A percentile compares a stretch with the other conserved stretches of the same genome.
phyloP scores from a whole-genome alignment of 1,140 invertebrate species.

The Cydia amplana region DNA sequence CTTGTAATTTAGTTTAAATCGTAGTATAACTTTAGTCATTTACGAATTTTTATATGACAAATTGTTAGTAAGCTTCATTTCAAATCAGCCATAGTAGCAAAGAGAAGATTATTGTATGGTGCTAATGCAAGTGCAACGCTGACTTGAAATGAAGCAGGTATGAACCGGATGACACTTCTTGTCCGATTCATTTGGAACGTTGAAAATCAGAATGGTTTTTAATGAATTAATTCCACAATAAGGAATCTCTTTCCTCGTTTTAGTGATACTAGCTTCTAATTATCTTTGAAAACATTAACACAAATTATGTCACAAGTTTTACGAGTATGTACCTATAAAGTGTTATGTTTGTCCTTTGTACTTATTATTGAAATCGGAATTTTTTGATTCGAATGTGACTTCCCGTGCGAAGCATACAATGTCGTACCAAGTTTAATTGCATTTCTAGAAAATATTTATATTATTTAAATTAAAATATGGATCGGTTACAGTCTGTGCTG shows the following conservation, averaged over 20 bases:
- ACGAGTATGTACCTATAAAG: constrained; percentile 63
- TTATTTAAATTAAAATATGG: constrained; percentile 74
- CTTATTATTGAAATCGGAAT: constrained; percentile 63
- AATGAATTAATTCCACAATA: constrained; percentile 59
- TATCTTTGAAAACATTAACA: constrained; percentile 69
- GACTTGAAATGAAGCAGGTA: constrained; percentile 71
- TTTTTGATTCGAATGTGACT: constrained; percentile 52
- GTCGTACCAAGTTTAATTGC: constrained; percentile 77
- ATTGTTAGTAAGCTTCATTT: constrained; percentile 68
- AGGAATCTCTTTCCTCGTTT: constrained; percentile 74
- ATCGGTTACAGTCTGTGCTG: constrained; percentile 69
- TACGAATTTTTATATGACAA: constrained; percentile 48
- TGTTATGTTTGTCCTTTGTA: constrained; percentile 77
- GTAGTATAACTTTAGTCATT: constrained; percentile 48
- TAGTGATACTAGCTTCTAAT: constrained; percentile 79
- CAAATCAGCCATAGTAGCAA: constrained; percentile 56
- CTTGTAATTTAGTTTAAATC: constrained; percentile 56
- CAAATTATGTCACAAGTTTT: constrained; percentile 75
- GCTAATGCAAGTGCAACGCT: constrained; percentile 58
- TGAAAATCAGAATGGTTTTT: constrained; percentile 46
- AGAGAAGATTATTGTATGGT: constrained; percentile 51
- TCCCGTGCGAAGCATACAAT: constrained; percentile 49
- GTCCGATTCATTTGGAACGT: constrained; percentile 66
- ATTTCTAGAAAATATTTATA: constrained; percentile 76
- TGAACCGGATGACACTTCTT: constrained; percentile 74